A percentile compares a stretch with the other conserved stretches of the same genome.
These are phyloP conservation scores for Drosophila cyrtoloma DNA, from an alignment of 2,888 invertebrate genomes.

Conservation along the genomic window DNA sequence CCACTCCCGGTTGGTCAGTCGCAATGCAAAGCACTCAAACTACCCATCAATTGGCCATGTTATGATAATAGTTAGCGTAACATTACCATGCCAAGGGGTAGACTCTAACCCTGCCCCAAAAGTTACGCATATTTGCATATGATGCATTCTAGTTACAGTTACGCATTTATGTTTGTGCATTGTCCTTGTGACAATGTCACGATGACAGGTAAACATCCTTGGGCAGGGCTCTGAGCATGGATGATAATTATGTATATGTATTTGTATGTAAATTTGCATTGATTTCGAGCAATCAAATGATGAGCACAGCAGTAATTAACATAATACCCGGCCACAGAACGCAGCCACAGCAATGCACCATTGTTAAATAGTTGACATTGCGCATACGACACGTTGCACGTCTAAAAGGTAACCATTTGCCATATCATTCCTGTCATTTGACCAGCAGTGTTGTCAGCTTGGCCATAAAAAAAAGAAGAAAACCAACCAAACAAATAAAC, in stretches of 20 bases:
- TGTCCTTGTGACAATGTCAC: constrained; percentile 13
- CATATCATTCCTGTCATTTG: constrained; percentile 15
- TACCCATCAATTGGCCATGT: constrained; percentile 6
- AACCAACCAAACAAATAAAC: not conserved
- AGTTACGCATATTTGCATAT: not conserved
- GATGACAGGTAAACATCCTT: not conserved
- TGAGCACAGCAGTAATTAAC: constrained; percentile 43
- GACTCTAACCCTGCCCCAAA: not conserved
- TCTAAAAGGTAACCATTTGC: constrained; percentile 8
- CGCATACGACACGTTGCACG: constrained; percentile 31
- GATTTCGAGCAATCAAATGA: constrained; percentile 5
- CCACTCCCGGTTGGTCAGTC: not conserved
- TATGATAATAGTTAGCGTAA: constrained; percentile 24
- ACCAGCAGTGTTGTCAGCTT: constrained; percentile 2
- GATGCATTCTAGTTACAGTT: constrained; percentile 1
- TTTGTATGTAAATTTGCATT: constrained; percentile 1
- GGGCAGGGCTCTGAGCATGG: not conserved
- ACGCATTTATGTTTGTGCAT: constrained; percentile 7
- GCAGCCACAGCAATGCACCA: constrained; percentile 5
- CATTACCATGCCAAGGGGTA: not conserved
- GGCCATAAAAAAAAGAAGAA: not conserved
- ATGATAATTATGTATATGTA: not conserved
- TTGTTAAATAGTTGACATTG: constrained; percentile 28
- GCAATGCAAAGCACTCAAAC: not conserved
- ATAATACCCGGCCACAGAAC: constrained; percentile 12